These are phyloP conservation scores for Thaleichthys pacificus DNA, from an alignment of 2,797 vertebrate genomes.

Conservation along the genomic window DNA sequence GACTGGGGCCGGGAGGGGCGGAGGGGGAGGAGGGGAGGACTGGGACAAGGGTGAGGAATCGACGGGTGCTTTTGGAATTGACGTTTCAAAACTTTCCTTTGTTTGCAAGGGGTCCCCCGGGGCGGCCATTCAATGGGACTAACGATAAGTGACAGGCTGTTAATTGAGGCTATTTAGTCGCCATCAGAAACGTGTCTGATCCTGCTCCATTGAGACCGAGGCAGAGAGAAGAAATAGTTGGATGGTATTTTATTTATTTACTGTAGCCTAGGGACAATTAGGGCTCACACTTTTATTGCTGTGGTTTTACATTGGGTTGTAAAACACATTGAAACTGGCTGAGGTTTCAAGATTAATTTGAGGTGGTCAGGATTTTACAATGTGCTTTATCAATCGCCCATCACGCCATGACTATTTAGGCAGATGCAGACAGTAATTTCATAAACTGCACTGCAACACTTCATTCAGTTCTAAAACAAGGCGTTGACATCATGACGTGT, in stretches of 20 bases:
- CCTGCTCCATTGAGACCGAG: slow-evolving; percentile 57
- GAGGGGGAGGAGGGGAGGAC: slow-evolving; percentile 76
- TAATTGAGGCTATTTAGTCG: slow-evolving; percentile 82
- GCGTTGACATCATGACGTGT: neutral
- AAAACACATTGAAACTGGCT: neutral
- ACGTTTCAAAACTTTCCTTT: slow-evolving; percentile 85
- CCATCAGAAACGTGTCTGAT: slow-evolving; percentile 84
- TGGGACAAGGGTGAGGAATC: slow-evolving; percentile 50
- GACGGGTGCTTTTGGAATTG: slow-evolving; percentile 74
- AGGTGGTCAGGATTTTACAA: neutral
- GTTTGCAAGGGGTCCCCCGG: slow-evolving; percentile 80
- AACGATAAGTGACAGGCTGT: slow-evolving; percentile 85
- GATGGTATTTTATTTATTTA: neutral
- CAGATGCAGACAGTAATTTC: too few species aligned
- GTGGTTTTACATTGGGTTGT: neutral
- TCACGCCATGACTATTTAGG: too few species aligned
- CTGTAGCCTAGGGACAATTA: neutral
- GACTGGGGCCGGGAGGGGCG: slow-evolving; percentile 80
- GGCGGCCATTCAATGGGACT: slow-evolving; percentile 67
- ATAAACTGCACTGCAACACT: neutral
- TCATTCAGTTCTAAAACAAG: neutral
- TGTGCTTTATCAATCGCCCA: too few species aligned
- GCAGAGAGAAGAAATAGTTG: neutral
- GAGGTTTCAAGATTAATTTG: neutral
- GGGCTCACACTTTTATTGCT: neutral